Base-by-base conservation (phyloP, 2,797 vertebrate genomes). In the Coilia nasus region DNA sequence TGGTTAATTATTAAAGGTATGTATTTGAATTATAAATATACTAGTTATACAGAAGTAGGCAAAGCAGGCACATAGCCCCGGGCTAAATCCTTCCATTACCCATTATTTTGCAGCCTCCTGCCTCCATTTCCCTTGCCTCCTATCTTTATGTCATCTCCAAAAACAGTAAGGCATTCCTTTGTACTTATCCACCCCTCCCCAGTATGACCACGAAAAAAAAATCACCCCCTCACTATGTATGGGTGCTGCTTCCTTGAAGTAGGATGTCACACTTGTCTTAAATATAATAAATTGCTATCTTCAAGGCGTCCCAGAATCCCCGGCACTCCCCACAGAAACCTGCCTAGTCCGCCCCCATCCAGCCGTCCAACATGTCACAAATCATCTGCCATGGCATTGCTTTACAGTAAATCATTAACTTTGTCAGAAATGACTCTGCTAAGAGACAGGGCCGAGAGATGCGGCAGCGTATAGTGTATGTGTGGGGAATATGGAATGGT, bases 11-110 rank as follows among this genome's bases (percentile, higher is more conserved):
- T 99, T 99, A 98, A 99, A 99, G 97, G 97, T 98, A 98, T 98
- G 98, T 98, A 99, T 99, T 99, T 99, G 98, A 99, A 99, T 99
- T 99, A 99, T 99, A 99, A 99, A 99, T 99, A 98, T 99, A 98
- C 98, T 99, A 99, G 98, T 99, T 99, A 99, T 98, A 98, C 98
- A 98, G 98, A 97, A 98, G 97, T 99, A 99, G 98, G 97, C 97
- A 99, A 98, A 99, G 97, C 97, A 99, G 97, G 96, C 97, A 97
- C 96, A 97, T 97, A 96, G 97, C 98, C 98, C 93, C 92, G 91
- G 98, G 98, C 98, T 97, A 98, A 97, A 97, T 97, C 97, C 97
- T 97, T 98, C 97, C 97, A 98, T 99, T 99, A 99, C 97, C 98
- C 98, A 98, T 98, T 99, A 99, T 98, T 97, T 98, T 97, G 94